Conservation (phyloP, 2,113 vertebrate genomes). For the Tor tambroides region DNA sequence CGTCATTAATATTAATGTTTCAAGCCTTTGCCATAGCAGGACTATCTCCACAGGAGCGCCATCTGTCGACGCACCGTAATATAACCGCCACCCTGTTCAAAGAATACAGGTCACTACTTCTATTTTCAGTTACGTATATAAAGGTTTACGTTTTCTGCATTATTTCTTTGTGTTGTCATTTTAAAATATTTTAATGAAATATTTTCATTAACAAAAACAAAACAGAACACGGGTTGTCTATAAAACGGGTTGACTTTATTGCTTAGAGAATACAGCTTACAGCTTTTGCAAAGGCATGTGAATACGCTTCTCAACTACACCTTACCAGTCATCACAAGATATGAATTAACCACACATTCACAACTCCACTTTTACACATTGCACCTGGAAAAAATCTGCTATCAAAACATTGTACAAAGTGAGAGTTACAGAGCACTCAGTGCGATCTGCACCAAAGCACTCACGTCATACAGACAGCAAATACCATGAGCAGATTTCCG, state of each 20-base stretch:
- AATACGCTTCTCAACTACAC: conserved; percentile 84
- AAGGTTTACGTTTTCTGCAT: neutral
- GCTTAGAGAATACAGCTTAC: conserved; percentile 98
- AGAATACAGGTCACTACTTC: neutral
- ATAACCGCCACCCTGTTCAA: neutral
- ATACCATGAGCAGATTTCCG: conserved; percentile 61
- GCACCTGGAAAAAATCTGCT: conserved; percentile 77
- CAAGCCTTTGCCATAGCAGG: neutral
- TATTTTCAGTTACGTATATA: neutral
- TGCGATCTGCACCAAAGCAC: conserved; percentile 50
- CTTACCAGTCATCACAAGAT: conserved; percentile 82
- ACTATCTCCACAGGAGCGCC: neutral
- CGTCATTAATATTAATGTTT: neutral
- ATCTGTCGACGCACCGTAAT: neutral
- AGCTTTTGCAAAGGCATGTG: conserved; percentile 85
- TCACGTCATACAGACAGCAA: conserved; percentile 55
- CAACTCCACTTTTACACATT: conserved; percentile 84
- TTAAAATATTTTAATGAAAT: neutral
- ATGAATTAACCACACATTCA: conserved; percentile 83
- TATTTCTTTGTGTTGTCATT: no score
- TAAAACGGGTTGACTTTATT: conserved; percentile 97
- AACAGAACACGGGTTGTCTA: conserved; percentile 70
- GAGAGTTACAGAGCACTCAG: conserved; percentile 53
- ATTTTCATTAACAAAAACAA: no score
- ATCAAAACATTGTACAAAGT: conserved; percentile 72